Evolutionary conservation across 2,797 vertebrate species (phyloP).

Genomic region (Scolopax bukidnonensis): DNA sequence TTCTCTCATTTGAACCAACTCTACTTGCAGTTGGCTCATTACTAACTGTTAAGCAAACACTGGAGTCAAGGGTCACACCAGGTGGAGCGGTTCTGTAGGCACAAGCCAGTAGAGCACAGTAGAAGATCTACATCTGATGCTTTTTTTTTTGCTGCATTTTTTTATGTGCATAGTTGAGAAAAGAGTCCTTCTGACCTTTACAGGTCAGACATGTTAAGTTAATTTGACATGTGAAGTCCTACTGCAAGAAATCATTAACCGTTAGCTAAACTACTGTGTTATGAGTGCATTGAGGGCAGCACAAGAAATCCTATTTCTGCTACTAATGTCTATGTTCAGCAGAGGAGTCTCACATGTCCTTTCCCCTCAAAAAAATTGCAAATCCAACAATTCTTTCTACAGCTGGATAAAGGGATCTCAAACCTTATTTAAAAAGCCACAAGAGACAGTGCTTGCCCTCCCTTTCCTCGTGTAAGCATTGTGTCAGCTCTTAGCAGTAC

Average conservation of each 20-base stretch:
- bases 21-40: background rate
- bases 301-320: background rate
- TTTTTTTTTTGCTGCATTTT: background rate
- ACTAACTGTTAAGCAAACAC: background rate
- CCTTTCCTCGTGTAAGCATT: background rate
- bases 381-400: background rate
- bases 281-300: background rate
- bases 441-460: background rate
- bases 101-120: background rate
- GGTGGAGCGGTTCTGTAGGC: background rate
- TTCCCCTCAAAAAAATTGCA: background rate
- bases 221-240: background rate
- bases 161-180: background rate
- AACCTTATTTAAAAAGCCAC: background rate
- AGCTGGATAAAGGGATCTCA: background rate
- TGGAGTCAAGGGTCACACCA: background rate
- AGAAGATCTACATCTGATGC: background rate
- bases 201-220: background rate
- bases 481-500: background rate
- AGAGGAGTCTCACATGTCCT: background rate
- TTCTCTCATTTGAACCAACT: background rate
- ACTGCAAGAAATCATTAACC: background rate
- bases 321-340: background rate
- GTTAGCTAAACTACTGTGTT: background rate
- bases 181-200: background rate